These are phyloP conservation scores for Lumbricus terrestris DNA, from an alignment of 2,888 invertebrate genomes.

Conservation along the genomic window DNA sequence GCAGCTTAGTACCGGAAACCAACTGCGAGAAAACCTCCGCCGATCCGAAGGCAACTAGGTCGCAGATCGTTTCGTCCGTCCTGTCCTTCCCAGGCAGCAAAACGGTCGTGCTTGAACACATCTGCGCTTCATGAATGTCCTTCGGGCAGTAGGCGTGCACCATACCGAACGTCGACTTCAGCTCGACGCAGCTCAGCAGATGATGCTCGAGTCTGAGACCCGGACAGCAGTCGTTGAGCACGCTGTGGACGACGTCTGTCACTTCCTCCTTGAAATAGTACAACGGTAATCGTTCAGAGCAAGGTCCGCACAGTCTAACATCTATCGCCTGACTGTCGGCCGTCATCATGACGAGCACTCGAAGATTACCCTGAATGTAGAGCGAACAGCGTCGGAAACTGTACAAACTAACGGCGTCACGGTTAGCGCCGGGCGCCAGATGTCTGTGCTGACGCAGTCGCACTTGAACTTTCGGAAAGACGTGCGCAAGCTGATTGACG, in stretches of 20 bases:
- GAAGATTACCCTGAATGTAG: conserved; percentile 73
- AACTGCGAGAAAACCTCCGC: conserved; percentile 60
- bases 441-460: conserved; percentile 63
- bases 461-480: conserved; percentile 72
- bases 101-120: conserved; percentile 52
- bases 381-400: conserved; percentile 64
- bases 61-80: conserved; percentile 38
- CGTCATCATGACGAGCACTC: conserved; percentile 68
- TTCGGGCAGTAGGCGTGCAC: conserved; percentile 51
- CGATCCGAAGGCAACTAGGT: conserved; percentile 62
- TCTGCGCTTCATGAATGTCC: conserved; percentile 60
- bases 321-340: conserved; percentile 63
- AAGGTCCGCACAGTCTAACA: conserved; percentile 70
- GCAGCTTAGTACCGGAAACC: conserved; percentile 65
- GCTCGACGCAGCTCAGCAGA: conserved; percentile 63
- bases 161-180: conserved; percentile 30
- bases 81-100: not conserved
- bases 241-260: conserved; percentile 67
- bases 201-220: conserved; percentile 70
- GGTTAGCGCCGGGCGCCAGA: not conserved
- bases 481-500: conserved; percentile 67
- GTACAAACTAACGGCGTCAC: conserved; percentile 34
- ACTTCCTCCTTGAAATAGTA: conserved; percentile 74
- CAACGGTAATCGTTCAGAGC: conserved; percentile 52
- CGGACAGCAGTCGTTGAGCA: conserved; percentile 69